phyloP scores from a whole-genome alignment of 2,888 invertebrate genomes.

The Chironomus riparius region DNA sequence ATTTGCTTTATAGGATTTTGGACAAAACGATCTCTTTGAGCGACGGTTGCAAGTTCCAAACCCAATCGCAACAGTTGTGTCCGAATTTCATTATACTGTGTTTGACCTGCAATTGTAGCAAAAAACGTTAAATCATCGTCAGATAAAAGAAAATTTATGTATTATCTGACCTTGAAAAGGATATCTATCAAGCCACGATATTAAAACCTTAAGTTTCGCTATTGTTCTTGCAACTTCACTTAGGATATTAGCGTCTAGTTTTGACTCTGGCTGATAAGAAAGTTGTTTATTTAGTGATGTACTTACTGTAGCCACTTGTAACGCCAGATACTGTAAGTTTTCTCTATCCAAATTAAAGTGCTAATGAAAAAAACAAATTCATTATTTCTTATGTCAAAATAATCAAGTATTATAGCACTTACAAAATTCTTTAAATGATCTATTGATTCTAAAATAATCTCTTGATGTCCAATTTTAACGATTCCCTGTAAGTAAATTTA shows the following conservation, averaged over 20 bases:
- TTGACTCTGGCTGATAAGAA: slow-evolving; percentile 46
- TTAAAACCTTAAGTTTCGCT: slow-evolving; percentile 74
- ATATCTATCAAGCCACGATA: slow-evolving; percentile 78
- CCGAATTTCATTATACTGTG: slow-evolving; percentile 62
- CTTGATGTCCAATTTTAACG: slow-evolving; percentile 83
- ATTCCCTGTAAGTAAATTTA: slow-evolving; percentile 72
- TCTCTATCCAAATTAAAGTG: slow-evolving; percentile 87
- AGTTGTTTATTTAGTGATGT: slow-evolving; percentile 61
- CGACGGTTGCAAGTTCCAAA: slow-evolving; percentile 79
- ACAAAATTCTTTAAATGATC: slow-evolving; percentile 84
- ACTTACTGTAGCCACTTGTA: slow-evolving; percentile 63
- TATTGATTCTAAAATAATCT: slow-evolving; percentile 84
- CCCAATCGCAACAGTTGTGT: slow-evolving; percentile 66
- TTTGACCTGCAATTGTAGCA: slow-evolving; percentile 39
- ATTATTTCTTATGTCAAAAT: no score
- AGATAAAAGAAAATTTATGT: no score
- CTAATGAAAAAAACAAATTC: slow-evolving; percentile 43
- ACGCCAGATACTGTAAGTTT: slow-evolving; percentile 80
- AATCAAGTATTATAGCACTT: slow-evolving; percentile 37
- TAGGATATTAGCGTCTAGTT: slow-evolving; percentile 66
- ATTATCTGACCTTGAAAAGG: slow-evolving; percentile 40
- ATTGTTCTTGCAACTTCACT: slow-evolving; percentile 80
- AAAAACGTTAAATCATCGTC: no score
- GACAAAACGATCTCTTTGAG: slow-evolving; percentile 84
- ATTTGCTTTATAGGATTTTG: slow-evolving; percentile 75